These are phyloP conservation scores for Lophotis ruficrista DNA, from an alignment of 2,113 vertebrate species.

Conservation along the genomic window DNA sequence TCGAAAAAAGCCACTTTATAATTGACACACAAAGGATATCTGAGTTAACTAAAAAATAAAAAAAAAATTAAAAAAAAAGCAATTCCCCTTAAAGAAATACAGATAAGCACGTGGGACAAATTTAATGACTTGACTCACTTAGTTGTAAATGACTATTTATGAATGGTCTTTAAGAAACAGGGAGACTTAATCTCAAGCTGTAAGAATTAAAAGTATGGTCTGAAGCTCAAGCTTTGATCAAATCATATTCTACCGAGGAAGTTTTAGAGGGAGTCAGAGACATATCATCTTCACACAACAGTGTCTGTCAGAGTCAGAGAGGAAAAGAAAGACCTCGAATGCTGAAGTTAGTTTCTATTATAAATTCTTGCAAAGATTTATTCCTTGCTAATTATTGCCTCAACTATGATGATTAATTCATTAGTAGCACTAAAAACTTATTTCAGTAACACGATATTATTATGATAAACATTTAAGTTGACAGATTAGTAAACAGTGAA, in stretches of 20 bases:
- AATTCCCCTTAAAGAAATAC: not conserved
- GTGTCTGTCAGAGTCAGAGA: not conserved
- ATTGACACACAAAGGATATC: not conserved
- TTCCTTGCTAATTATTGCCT: not conserved
- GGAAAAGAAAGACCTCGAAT: not conserved
- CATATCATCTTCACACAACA: not conserved
- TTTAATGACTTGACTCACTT: not conserved
- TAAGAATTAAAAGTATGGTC: not conserved
- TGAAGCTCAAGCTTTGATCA: not conserved
- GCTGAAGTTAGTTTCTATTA: not conserved
- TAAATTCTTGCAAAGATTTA: not conserved
- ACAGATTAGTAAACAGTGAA: not conserved
- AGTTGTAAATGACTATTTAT: not conserved
- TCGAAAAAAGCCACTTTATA: not conserved
- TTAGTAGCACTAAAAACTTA: not conserved
- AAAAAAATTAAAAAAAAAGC: not conserved
- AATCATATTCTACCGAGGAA: not conserved
- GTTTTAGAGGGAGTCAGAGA: not conserved
- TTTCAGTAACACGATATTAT: not conserved
- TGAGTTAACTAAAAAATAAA: not conserved
- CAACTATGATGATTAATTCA: not conserved
- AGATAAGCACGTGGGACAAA: fast-evolving
- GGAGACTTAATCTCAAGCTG: not conserved
- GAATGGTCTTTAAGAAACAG: not conserved
- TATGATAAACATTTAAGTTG: not conserved